Percentiles rank a stretch among this genome's conserved stretches.
phyloP scores from a whole-genome alignment of 2,797 vertebrate species.

The Ciconia nigra region DNA sequence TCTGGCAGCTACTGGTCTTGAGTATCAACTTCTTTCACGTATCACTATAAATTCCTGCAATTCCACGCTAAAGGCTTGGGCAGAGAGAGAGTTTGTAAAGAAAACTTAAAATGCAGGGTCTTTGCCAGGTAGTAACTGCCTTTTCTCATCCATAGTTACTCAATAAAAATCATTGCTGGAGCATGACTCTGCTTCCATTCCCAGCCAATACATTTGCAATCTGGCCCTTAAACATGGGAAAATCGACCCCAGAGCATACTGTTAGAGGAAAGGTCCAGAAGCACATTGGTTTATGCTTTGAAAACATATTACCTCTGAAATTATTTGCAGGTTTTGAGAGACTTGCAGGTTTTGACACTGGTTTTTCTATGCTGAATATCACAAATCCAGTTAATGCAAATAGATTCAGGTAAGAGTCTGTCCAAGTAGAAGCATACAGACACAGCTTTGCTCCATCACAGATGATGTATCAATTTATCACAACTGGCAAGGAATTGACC shows the following conservation, averaged over 20 bases:
- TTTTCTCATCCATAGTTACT: conserved; percentile 14
- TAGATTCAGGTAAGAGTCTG: background rate
- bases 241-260: background rate
- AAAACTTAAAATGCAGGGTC: background rate
- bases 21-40: background rate
- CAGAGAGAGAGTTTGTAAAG: background rate
- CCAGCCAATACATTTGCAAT: conserved; percentile 24
- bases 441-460: background rate
- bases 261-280: background rate
- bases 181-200: background rate
- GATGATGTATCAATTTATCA: background rate
- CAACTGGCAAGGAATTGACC: background rate
- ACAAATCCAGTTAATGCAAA: background rate
- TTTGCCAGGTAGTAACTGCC: conserved; percentile 23
- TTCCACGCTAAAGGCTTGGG: background rate
- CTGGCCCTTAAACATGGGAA: background rate
- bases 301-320: background rate
- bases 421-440: background rate
- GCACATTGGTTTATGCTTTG: background rate
- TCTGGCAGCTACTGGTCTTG: background rate
- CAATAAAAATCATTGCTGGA: conserved; percentile 46
- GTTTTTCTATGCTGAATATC: background rate
- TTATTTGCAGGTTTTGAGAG: background rate
- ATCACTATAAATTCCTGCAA: background rate
- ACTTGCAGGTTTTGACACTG: background rate